Conservation (phyloP, 2,888 invertebrate genomes). For the Julus scanicus region DNA sequence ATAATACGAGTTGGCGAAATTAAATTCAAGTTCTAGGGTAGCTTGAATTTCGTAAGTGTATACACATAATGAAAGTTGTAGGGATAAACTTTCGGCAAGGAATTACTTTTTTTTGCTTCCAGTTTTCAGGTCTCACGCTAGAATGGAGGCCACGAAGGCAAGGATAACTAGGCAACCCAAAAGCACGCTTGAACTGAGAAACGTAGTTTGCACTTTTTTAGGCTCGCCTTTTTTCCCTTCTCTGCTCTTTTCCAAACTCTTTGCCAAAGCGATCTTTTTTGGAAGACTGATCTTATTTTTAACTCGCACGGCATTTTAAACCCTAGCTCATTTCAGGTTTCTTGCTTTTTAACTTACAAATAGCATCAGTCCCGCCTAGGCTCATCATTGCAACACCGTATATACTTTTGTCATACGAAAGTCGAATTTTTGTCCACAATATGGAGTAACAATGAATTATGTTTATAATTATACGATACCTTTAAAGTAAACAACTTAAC, state of each 20-base stretch:
- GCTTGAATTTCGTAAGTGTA: constrained; percentile 41
- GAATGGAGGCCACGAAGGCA: constrained; percentile 25
- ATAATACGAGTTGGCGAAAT: neutral
- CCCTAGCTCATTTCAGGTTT: constrained; percentile 11
- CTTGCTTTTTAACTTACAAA: neutral
- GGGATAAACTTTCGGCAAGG: neutral
- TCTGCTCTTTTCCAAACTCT: neutral
- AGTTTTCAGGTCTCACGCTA: neutral
- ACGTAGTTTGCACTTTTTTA: neutral
- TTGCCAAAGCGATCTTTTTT: neutral
- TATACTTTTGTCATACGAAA: no score
- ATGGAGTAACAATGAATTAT: no score
- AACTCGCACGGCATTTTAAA: constrained; percentile 39
- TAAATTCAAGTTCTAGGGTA: constrained; percentile 39
- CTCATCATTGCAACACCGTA: no score
- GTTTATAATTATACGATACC: no score
- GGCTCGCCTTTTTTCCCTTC: neutral
- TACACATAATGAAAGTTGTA: constrained; percentile 16
- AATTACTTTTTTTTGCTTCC: neutral
- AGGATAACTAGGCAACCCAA: constrained; percentile 23
- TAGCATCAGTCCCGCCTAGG: neutral
- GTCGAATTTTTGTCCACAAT: no score
- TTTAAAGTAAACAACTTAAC: no score
- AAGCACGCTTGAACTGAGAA: neutral
- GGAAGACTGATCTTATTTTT: neutral